Evolutionary conservation across 2,888 invertebrate genomes (phyloP), one percentile per base, ranked within the genome.

Genomic region (Drosophila leonis): DNA sequence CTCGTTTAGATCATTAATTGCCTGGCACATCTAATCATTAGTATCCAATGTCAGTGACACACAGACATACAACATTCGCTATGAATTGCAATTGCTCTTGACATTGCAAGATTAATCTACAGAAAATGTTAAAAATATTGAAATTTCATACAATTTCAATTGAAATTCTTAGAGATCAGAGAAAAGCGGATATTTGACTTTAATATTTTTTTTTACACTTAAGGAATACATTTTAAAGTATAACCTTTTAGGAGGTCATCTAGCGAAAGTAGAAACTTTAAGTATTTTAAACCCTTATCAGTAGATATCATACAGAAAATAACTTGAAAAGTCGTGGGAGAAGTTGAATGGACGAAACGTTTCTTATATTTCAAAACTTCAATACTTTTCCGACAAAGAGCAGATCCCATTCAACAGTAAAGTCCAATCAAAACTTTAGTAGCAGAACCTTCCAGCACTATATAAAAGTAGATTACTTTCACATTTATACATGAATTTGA

Each of bases 21-120:
- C 20, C 33, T 65, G 54, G 52, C 41, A 37, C 65, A 42, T 51
- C 46, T 24, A 15, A 68, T 64, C 55, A 29, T 10, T 41, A 55
- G 62, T 76, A 81, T 83, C 75, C 70, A 79, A 74, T 86, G 87
- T 77, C 86, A 88, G 78, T 85, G 82, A 48, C 41, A 18, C 41
- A 51, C 13, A 46, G 64, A 12, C 33, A n/a, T 31, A n/a, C 10
- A 37, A n/a, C 24, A 67, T 59, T 56, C 65, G 48, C 42, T 51
- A 52, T 67, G 62, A 42, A 82, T 66, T 54, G 27, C 24, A 76
- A 65, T 62, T 80, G 90, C 65, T 72, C 88, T 85, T 90, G 90
- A 90, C 83, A 78, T 76, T 70, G 80, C 44, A n/a, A 54, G 52
- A 35, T 15, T 24, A 1, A 10, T 29, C 29, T 24, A 54, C 9